Base-by-base conservation (phyloP, 1,140 invertebrate species). In the Drosophila mauritiana region DNA sequence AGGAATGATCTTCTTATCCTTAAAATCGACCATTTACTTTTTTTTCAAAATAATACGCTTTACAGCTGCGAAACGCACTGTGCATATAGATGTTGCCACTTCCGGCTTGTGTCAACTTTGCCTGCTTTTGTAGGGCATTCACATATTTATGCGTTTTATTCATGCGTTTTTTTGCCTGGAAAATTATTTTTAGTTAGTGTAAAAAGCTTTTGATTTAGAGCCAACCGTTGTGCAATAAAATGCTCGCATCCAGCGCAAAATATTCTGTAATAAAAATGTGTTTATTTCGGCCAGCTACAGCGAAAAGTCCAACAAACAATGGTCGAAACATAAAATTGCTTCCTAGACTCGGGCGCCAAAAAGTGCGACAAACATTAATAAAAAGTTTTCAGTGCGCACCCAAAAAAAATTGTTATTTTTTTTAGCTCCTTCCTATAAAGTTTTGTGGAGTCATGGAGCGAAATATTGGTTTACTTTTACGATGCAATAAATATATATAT, bases 161-260 rank as follows among this genome's bases (percentile, higher is more conserved):
- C 34, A 65, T 34, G 27, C 3, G 12, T 45, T 45, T 34, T 22
- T 48, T 49, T 15, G 17, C 4, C n/a, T 58, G 55, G 40, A 55
- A 70, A 59, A 59, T 48, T 54, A 34, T 70, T 63, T 74, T 72
- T 11, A 34, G 22, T 59, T 34, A n/a, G 52, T 51, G 34, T 43
- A 65, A 76, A 76, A 76, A 67, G 31, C 49, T 25, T 75, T 68
- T 77, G 73, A 77, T 77, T 77, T 61, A 77, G 42, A 77, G 64
- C 15, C 53, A 77, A 59, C 42, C 11, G 40, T 56, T 22, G 42
- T 42, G 55, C 31, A 75, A 75, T 67, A 59, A 76, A 68, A 67
- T 40, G 57, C 39, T 39, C 51, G 22, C 52, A 63, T 40, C 43
- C 67, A 36, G 37, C 22, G 62, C 53, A 57, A 75, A 63, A 55